Evolutionary conservation across 2,113 vertebrate species (phyloP), one percentile per base, ranked within the genome.

Genomic region (Furnarius figulus): DNA sequence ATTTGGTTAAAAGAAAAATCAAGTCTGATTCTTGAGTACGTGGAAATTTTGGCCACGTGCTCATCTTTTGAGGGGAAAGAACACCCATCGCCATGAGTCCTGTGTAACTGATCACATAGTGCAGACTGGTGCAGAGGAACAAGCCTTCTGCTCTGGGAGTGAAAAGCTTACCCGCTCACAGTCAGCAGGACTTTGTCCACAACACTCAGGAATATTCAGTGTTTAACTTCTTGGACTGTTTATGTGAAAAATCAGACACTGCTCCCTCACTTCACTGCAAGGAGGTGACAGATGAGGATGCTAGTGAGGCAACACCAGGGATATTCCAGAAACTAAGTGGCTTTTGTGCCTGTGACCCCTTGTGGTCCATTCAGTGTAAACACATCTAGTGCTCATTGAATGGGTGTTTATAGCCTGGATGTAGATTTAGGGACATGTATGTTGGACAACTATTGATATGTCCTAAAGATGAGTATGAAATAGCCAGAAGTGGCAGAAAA

Each of bases 291-390:
- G 56, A 25, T 35, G 44, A 79, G 11, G 73, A 19, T 49, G 21
- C 24, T 10, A 20, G 30, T 15, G 59, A 67, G 42, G 47, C 10
- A 65, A 30, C 3, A 3, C 10, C 25, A 14, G 14, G 35, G 46
- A 18, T 67, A 7, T 22, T 72, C 44, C 40, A 33, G 44, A 23
- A 30, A 4, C 11, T 25, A 6, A 24, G 21, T 17, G 28, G 9
- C 27, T 55, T 30, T 79, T 59, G 9, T 75, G 20, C 25, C 39
- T 25, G 8, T 55, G 39, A 19, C 8, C 5, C 12, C 5, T 9
- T 10, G 13, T 63, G 24, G 2, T 5, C 23, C 44, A 0, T 4
- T 23, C 12, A 66, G 10, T 12, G 7, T 22, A 9, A 59, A 14
- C 20, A 4, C 6, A 22, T 16, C 8, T 24, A 21, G 39, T 53